Evolutionary conservation across 35 echinoderm and acorn worm species (phyloP), one percentile per base, ranked within the genome.

Genomic region (Ptychodera flava): DNA sequence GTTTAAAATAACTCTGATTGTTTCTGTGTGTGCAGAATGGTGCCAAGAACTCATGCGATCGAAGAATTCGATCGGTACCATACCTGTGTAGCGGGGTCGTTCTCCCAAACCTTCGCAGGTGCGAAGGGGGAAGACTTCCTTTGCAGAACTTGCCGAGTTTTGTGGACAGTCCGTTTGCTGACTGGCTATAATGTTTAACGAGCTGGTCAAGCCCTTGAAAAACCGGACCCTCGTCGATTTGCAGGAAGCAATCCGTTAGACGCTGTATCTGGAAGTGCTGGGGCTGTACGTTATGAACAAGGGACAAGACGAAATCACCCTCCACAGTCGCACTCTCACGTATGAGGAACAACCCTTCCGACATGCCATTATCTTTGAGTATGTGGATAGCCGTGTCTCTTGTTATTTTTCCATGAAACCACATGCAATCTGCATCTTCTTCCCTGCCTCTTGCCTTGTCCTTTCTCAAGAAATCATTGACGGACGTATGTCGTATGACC

Each of bases 231-330:
- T 86, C 94, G 32, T 99, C 96, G 31, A 99, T 94, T 36, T 91
- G 88, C 64, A 90, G 94, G 36, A 94, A 94, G 78, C 94, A 92
- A 80, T 97, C 93, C 1, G 92, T 92, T 36, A 94, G 80, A 80
- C 92, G 94, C 82, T 99, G 96, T 16, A 99, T 91, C 79, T 94
- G 96, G 84, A 99, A 94, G 84, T 97, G 95, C 77, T 93, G 92
- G 52, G 96, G 90, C 29, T 83, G 81, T 0, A 36, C 52, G 28
- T 92, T 88, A 86, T 94, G 93, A 15, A 99, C 86, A 16, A 97
- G 79, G n/a, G 96, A 99, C 27, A 99, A 85, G n/a, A 99, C 96
- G 38, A 89, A 99, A 38, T 99, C 96, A 0, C 96, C 96, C n/a
- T 32, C 83, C 28, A 88, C 79, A 78, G 87, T 92, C 14, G 96